Conservation (phyloP, 2,888 invertebrate species). For the Zele albiditarsus region DNA sequence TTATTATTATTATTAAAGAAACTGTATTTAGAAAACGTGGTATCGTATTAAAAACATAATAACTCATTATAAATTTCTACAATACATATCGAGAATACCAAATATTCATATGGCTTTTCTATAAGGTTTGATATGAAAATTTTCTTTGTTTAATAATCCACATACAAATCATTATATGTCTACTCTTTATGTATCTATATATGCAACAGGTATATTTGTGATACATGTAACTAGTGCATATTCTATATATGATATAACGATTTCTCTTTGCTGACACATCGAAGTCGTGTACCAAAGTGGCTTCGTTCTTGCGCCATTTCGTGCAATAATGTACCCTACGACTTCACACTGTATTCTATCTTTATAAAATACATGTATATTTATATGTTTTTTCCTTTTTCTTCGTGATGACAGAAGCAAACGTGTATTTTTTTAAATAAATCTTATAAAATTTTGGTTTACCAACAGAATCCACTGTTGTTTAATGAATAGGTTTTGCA, state of each 20-base stretch:
- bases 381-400: neutral
- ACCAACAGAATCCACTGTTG: neutral
- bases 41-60: too few species aligned
- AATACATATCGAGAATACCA: too few species aligned
- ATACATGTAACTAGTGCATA: conserved; percentile 44
- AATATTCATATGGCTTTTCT: too few species aligned
- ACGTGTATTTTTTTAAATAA: conserved; percentile 1
- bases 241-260: conserved; percentile 58
- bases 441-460: neutral
- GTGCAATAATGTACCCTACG: neutral
- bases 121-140: too few species aligned
- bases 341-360: neutral
- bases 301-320: conserved; percentile 54
- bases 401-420: neutral
- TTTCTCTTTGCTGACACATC: conserved; percentile 63
- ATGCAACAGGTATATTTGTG: conserved; percentile 60
- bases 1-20: too few species aligned
- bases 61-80: too few species aligned
- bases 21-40: too few species aligned
- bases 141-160: neutral
- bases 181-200: conserved; percentile 47
- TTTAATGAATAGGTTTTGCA: neutral
- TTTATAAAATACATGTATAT: too few species aligned
- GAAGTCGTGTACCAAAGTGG: conserved; percentile 57
- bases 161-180: neutral